phyloP scores from a whole-genome alignment of 2,888 invertebrate genomes.

The Tipula helvola region DNA sequence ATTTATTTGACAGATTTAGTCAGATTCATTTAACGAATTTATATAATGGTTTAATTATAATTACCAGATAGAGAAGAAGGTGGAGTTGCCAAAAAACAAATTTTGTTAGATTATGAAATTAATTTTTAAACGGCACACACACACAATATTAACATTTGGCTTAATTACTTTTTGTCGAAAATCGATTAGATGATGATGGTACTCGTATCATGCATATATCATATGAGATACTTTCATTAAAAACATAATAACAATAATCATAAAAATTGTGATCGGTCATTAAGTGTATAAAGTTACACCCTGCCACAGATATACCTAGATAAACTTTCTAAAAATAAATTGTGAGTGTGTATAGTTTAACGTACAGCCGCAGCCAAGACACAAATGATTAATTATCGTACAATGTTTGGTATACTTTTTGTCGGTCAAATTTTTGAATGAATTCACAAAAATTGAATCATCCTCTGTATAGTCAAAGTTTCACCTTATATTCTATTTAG shows the following conservation, averaged over 20 bases:
- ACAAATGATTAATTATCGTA: not conserved
- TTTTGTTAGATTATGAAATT: not conserved
- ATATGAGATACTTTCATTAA: not conserved
- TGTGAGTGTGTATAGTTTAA: no score
- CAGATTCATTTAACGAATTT: not conserved
- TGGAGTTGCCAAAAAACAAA: not conserved
- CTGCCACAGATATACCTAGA: not conserved
- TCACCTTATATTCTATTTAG: not conserved
- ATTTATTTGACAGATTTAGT: not conserved
- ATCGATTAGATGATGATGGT: not conserved
- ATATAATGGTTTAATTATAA: not conserved
- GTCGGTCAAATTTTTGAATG: not conserved
- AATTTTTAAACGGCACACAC: not conserved
- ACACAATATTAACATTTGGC: not conserved
- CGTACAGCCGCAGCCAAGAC: not conserved
- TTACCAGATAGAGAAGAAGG: not conserved
- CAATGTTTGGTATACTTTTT: not conserved
- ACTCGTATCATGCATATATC: not conserved
- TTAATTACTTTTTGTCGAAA: not conserved
- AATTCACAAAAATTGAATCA: not conserved
- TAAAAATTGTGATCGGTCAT: not conserved
- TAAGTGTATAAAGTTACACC: not conserved
- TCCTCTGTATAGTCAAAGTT: not conserved
- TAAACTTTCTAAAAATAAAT: not conserved
- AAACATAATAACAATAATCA: not conserved